Evolutionary conservation across 2,888 invertebrate genomes (phyloP), one percentile per base, ranked within the genome.

Genomic region (Cephalotes varians): DNA sequence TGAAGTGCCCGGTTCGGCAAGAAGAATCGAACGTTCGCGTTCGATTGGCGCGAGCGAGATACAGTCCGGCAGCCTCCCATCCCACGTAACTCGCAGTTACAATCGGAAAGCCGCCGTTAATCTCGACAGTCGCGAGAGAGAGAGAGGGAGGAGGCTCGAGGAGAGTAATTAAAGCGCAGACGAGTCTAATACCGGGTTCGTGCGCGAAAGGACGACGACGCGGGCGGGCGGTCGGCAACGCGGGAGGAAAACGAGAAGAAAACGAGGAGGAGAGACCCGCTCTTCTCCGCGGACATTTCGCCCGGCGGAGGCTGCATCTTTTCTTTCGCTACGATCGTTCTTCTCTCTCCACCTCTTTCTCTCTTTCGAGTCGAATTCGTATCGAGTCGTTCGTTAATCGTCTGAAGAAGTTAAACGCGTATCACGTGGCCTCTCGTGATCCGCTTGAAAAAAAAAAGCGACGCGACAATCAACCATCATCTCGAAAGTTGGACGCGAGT

Each of bases 351-450:
- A 15, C 5, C 21, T 12, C n/a, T 40, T 25, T 51, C 15, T 15
- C 31, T 47, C 21, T 60, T 21, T 47, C 18, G 31, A 40, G 58
- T 54, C 51, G 81, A 81, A 88, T 86, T 84, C 82, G 51, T 47
- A 2, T 0, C 40, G 76, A n/a, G n/a, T n/a, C n/a, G n/a, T n/a
- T 82, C 86, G 82, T 88, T 87, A 86, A 87, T 88, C 81, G 88
- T 51, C 81, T 74, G 77, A 67, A 77, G 31, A 81, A 86, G 10
- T 64, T 40, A 54, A 67, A 34, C 40, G 76, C 56, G 4, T 21
- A n/a, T 65, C 65, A 37, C 67, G 18, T 60, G 74, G 34, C 15
- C 71, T 56, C 54, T 77, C 49, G 28, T n/a, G n/a, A n/a, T 51
- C 51, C 28, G 28, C 6, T 67, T 18, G 44, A 44, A 21, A 56